Conservation (phyloP, 2,888 invertebrate genomes). For the Dexiosoma caninum region DNA sequence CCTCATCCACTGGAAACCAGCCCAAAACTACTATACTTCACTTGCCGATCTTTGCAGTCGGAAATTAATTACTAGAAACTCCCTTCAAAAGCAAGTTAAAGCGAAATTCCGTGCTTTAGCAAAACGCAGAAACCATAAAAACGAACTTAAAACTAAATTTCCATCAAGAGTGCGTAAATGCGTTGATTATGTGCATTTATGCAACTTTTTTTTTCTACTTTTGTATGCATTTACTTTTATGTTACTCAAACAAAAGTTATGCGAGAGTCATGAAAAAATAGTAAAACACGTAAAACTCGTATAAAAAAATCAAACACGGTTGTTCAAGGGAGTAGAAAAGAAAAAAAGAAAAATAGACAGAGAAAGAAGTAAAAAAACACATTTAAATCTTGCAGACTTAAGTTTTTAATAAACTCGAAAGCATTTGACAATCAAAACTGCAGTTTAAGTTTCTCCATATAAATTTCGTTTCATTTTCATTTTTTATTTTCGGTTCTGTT, state of each 20-base stretch:
- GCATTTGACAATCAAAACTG: constrained; percentile 61
- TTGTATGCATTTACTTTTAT: neutral
- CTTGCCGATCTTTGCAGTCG: too few species aligned
- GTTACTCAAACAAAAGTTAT: constrained; percentile 13
- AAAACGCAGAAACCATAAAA: neutral
- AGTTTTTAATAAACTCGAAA: constrained; percentile 63
- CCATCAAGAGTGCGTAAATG: constrained; percentile 40
- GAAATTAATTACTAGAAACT: too few species aligned
- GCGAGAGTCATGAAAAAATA: constrained; percentile 54
- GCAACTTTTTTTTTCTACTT: too few species aligned
- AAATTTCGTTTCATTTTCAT: neutral
- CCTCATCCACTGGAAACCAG: too few species aligned
- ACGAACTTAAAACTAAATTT: neutral
- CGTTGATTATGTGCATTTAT: constrained; percentile 35
- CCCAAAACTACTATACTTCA: too few species aligned
- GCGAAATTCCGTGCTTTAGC: neutral
- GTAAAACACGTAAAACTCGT: constrained; percentile 30
- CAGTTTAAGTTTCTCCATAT: constrained; percentile 52
- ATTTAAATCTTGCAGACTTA: constrained; percentile 51
- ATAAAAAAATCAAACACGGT: neutral
- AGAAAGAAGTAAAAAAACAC: constrained; percentile 19
- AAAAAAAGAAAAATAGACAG: too few species aligned
- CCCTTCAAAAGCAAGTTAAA: neutral
- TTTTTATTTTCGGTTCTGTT: neutral
- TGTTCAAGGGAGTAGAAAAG: neutral